These are phyloP conservation scores for Syngnathus floridae DNA, from an alignment of 2,113 vertebrate species.

Conservation along the genomic window DNA sequence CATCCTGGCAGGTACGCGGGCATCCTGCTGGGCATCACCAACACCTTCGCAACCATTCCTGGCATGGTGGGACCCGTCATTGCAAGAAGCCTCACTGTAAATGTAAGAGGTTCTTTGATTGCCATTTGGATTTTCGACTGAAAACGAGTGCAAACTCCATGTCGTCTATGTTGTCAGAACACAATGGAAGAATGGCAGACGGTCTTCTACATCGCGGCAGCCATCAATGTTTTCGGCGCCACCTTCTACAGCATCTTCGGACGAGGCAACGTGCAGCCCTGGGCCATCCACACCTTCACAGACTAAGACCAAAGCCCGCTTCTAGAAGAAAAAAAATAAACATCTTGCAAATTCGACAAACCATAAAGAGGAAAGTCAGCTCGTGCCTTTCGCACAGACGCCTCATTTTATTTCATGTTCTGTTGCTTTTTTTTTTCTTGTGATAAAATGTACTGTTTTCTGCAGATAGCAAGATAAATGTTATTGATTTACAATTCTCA, in stretches of 20 bases:
- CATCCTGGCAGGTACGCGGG: slow-evolving; percentile 81
- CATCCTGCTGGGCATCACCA: slow-evolving; percentile 94
- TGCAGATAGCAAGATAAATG: background rate
- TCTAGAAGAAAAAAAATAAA: too few species aligned
- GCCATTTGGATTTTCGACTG: background rate
- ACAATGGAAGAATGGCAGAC: slow-evolving; percentile 86
- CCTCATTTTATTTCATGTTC: background rate
- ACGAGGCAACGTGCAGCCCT: slow-evolving; percentile 82
- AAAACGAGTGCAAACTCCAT: background rate
- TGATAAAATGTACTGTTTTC: background rate
- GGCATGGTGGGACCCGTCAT: slow-evolving; percentile 95
- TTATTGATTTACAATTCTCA: background rate
- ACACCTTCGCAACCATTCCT: slow-evolving; percentile 92
- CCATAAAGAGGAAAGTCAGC: background rate
- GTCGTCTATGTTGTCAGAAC: slow-evolving; percentile 71
- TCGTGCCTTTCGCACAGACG: background rate
- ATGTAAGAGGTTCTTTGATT: slow-evolving; percentile 71
- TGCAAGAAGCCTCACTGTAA: slow-evolving; percentile 79
- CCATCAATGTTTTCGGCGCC: slow-evolving; percentile 86
- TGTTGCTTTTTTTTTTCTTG: background rate
- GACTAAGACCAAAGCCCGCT: slow-evolving; percentile 24
- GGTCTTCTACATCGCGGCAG: slow-evolving; percentile 91
- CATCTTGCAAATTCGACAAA: too few species aligned
- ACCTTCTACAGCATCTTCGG: slow-evolving; percentile 80
- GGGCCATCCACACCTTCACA: slow-evolving; percentile 77